Evolutionary conservation across 2,888 invertebrate species (phyloP).

Genomic region (Fabriciana adippe): DNA sequence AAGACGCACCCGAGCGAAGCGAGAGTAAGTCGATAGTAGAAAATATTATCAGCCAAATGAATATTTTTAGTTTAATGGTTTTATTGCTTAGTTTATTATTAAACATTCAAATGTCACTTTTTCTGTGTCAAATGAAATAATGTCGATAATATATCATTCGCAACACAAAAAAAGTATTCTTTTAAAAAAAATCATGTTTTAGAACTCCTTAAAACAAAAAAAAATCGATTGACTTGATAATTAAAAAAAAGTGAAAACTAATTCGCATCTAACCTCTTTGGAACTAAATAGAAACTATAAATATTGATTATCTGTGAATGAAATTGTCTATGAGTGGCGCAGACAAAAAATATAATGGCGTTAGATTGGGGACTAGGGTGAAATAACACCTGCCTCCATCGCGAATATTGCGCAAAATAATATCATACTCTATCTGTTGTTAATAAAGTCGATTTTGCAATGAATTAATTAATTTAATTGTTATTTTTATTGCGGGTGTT

Average conservation of each 20-base stretch:
- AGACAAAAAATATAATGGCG: conserved; percentile 11
- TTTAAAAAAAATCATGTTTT: too few species aligned
- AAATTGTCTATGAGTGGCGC: conserved; percentile 16
- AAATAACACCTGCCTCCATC: conserved; percentile 23
- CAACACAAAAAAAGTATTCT: too few species aligned
- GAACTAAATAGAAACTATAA: conserved; percentile 17
- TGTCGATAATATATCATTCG: too few species aligned
- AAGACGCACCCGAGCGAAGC: too few species aligned
- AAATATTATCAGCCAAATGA: too few species aligned
- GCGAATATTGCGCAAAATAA: not conserved
- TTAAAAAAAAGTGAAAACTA: not conserved
- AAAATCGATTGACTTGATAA: too few species aligned
- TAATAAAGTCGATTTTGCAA: not conserved
- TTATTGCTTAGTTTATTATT: too few species aligned
- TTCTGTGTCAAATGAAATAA: too few species aligned
- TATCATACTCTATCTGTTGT: not conserved
- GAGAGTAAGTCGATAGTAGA: too few species aligned
- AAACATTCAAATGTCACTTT: not conserved
- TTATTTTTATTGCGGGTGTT: not conserved
- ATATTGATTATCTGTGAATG: conserved; percentile 24
- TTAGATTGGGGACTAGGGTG: conserved; percentile 21
- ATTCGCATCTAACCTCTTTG: not conserved
- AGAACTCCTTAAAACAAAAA: too few species aligned
- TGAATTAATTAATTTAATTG: conserved; percentile 10
- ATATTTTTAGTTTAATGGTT: too few species aligned